Evolutionary conservation across 2,888 invertebrate genomes (phyloP).

Genomic region (Oscheius myriophilus): DNA sequence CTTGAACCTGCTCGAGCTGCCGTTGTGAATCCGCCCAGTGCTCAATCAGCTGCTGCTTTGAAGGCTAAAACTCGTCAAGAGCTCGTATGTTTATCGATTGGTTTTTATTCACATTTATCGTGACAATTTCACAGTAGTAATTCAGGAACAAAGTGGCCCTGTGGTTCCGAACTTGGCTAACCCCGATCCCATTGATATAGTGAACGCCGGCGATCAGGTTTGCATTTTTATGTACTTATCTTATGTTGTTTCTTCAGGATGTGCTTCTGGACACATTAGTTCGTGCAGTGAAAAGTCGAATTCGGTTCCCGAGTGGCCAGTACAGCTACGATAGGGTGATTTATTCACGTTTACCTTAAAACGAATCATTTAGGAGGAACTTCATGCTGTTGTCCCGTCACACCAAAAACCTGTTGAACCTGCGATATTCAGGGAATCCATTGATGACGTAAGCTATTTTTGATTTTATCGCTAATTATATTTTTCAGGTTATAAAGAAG

Average conservation of each 20-base stretch:
- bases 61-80: slow-evolving; percentile 7
- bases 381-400: neutral
- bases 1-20: slow-evolving; percentile 36
- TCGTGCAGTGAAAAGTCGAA: neutral
- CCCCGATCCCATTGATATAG: neutral
- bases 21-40: slow-evolving; percentile 27
- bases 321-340: slow-evolving; percentile 1
- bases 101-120: too few relatives aligned
- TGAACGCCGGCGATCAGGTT: slow-evolving; percentile 19
- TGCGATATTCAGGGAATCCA: neutral
- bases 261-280: neutral
- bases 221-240: neutral
- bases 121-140: too few relatives aligned
- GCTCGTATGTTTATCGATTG: neutral
- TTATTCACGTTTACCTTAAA: neutral
- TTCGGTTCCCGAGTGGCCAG: neutral
- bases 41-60: slow-evolving; percentile 1
- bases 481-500: slow-evolving; percentile 21
- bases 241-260: neutral
- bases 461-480: neutral
- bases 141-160: slow-evolving; percentile 13
- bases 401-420: neutral
- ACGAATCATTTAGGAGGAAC: too few relatives aligned
- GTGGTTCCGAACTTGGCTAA: neutral
- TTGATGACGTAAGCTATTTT: slow-evolving; percentile 6